Base-by-base conservation (phyloP, 2,888 invertebrate species). In the Apomyelois bistriatella region DNA sequence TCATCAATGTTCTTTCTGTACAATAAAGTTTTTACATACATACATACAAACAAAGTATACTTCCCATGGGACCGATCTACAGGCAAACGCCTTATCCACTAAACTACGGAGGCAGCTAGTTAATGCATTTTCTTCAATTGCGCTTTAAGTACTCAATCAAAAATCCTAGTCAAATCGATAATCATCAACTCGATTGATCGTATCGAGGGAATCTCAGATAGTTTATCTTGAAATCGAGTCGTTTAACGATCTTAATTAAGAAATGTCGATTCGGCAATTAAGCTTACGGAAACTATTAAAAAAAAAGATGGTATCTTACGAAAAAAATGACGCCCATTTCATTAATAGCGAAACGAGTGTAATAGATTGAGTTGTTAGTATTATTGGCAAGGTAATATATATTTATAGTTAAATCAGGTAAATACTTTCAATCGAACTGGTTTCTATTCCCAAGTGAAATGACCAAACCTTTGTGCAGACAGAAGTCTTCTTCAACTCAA, bases 131-230 rank as follows among this genome's bases (percentile, higher is more conserved):
- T n/a, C n/a, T n/a, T n/a, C n/a, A n/a, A 3, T 22, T 22, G 32
- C 32, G 7, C 7, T 32, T 32, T 32, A 9, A 10, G 32, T 10
- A 32, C 32, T 32, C 38, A 38, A 38, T 12, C 38, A 15, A 13
- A 38, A 38, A 15, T 1, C 10, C 2, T 7, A 32, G 32, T 8
- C 2, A 40, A 43, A 30, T 46, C 16, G 46, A 46, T 32, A 46
- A 46, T 46, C 10, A 32, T 43, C 30, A 15, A 30, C 46, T 46
- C 38, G 38, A 38, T 28, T 28, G 48, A 38, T 37, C 13, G 46
- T 48, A 38, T 48, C 48, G 48, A 38, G 37, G 37, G 48, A 48
- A 48, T 38, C 37, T 48, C 48, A 7, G n/a, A 37, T 38, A 13
- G 37, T 37, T 48, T 38, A 48, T 38, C 48, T 48, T n/a, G 6